Percentiles rank a stretch among this genome's conserved stretches.
These are phyloP conservation scores for Pelodiscus sinensis DNA, from an alignment of 2,113 vertebrate genomes.

Conservation along the genomic window DNA sequence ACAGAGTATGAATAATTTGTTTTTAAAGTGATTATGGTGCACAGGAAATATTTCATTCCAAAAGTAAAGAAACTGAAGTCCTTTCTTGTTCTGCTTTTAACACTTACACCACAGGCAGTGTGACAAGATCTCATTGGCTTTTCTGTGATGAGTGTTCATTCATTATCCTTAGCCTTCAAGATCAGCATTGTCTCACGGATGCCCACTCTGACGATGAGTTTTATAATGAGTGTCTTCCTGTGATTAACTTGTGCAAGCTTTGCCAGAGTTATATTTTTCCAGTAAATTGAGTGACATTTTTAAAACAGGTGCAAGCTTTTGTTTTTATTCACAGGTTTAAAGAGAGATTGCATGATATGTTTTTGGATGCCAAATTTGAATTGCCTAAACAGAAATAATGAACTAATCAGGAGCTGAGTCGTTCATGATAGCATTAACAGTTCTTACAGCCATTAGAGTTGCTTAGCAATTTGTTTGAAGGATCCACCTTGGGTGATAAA, in stretches of 20 bases:
- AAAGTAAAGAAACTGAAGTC: not conserved
- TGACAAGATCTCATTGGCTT: not conserved
- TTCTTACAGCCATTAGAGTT: not conserved
- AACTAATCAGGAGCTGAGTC: not conserved
- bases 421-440: not conserved
- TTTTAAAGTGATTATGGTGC: not conserved
- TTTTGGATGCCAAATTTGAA: not conserved
- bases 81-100: not conserved
- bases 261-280: not conserved
- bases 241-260: not conserved
- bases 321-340: not conserved
- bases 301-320: not conserved
- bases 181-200: not conserved
- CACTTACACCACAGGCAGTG: not conserved
- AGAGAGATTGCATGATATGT: not conserved
- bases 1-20: not conserved
- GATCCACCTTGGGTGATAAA: not conserved
- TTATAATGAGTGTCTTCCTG: not conserved
- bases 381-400: not conserved
- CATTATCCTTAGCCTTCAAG: not conserved
- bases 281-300: not conserved
- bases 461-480: not conserved
- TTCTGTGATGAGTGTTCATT: not conserved
- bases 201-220: not conserved
- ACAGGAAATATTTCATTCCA: not conserved